Percentiles rank a stretch among this genome's conserved stretches.
Evolutionary conservation across 2,888 invertebrate species (phyloP).

Genomic region (Hirtodrosophila cameraria): DNA sequence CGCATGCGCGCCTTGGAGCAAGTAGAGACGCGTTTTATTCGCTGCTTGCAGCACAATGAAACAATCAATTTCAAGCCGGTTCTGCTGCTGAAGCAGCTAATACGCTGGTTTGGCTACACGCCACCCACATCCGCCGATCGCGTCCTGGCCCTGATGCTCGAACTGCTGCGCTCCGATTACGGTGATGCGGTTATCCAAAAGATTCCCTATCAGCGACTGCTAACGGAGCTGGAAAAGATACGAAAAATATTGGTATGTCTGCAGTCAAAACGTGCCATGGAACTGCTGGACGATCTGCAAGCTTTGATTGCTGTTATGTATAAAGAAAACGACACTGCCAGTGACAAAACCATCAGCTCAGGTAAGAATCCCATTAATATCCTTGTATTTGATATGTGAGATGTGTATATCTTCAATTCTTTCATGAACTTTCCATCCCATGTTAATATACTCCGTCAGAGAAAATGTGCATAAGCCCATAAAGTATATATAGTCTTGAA

Average conservation of each 20-base stretch:
- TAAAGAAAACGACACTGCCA: neutral
- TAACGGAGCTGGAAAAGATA: conserved; percentile 78
- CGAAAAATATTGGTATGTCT: conserved; percentile 54
- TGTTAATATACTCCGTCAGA: too few species aligned
- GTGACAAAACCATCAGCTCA: conserved; percentile 1
- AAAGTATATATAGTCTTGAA: too few species aligned
- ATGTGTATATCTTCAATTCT: too few species aligned
- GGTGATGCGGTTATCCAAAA: conserved; percentile 58
- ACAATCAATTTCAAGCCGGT: conserved; percentile 74
- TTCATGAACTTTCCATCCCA: too few species aligned
- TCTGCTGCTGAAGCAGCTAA: conserved; percentile 80
- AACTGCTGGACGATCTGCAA: conserved; percentile 65
- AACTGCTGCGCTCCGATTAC: conserved; percentile 76
- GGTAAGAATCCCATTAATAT: conserved; percentile 18
- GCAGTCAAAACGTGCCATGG: conserved; percentile 6
- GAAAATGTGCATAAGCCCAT: too few species aligned
- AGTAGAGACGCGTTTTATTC: conserved; percentile 75
- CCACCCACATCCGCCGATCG: conserved; percentile 71
- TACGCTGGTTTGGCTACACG: conserved; percentile 81
- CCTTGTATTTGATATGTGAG: too few species aligned
- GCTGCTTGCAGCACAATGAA: conserved; percentile 72
- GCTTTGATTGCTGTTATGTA: conserved; percentile 8
- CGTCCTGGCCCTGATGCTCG: conserved; percentile 76
- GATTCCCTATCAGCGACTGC: conserved; percentile 66
- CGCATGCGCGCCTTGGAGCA: conserved; percentile 80